Evolutionary conservation across 2,888 invertebrate species (phyloP), one percentile per base, ranked within the genome.

Genomic region (Gandaritis pyraliata): DNA sequence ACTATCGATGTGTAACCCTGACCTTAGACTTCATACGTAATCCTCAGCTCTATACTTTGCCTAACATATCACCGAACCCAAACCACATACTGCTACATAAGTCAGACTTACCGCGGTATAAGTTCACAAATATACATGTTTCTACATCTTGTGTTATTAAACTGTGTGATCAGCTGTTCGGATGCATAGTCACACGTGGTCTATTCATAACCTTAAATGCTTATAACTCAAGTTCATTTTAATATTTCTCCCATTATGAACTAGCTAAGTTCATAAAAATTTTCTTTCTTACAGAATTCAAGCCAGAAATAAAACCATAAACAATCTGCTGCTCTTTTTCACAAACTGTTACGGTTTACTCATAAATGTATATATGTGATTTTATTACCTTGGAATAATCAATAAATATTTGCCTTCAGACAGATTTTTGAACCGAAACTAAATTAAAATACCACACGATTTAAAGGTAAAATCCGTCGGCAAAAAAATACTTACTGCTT

Each of bases 11-110:
- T 15, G 29, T 52, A 59, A 43, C 64, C 53, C 56, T 64, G 64
- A 64, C 59, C 64, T 64, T 60, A 64, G 38, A 52, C 49, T 59
- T 56, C 48, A 51, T 57, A 64, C 59, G 55, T 56, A 63, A 64
- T 59, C 56, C 56, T 48, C 51, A 41, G 58, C 43, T 59, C 45
- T 12, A n/a, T n/a, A 45, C 45, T 45, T 12, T 51, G 16, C 39
- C 41, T 43, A 30, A 64, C 55, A 38, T 45, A 52, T 51, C 11
- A 45, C 53, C 36, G 30, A 54, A 58, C n/a, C 23, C 33, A 39
- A 54, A 45, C 46, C 43, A 48, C 23, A 38, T 18, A 33, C 16
- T 6, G 46, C 29, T 13, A 23, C 50, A 30, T 46, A 39, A 16
- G 18, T 29, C 16, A 33, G 46, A 39, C 16, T 58, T 52, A 13